Conservation (phyloP, 2,113 vertebrate genomes). For the Etheostoma spectabile region DNA sequence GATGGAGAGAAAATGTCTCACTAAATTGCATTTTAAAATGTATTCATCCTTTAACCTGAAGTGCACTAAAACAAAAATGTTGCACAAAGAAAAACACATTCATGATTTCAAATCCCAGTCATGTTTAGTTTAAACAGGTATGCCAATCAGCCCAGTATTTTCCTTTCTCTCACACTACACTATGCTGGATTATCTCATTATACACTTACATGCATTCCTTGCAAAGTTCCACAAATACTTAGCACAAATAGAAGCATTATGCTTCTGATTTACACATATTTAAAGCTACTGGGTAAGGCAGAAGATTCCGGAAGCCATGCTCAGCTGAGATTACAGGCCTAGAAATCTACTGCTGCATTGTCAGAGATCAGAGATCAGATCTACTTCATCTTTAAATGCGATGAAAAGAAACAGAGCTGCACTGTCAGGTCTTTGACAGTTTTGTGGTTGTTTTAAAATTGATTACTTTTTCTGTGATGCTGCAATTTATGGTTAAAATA, state of each 20-base stretch:
- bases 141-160: not conserved
- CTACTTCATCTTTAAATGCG: slow-evolving; percentile 9
- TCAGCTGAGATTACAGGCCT: slow-evolving; percentile 36
- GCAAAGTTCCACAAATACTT: slow-evolving; percentile 14
- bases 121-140: not conserved
- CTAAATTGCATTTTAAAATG: not conserved
- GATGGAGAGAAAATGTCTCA: not conserved
- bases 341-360: slow-evolving; percentile 5
- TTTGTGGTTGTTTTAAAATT: slow-evolving; percentile 4
- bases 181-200: not conserved
- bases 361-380: slow-evolving; percentile 29
- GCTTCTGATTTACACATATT: slow-evolving; percentile 54
- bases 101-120: not conserved
- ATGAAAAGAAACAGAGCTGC: slow-evolving; percentile 21
- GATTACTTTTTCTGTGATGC: not conserved
- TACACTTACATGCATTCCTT: slow-evolving; percentile 20
- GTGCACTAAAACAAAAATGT: not conserved
- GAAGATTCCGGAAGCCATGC: slow-evolving; percentile 5
- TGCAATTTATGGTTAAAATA: not conserved
- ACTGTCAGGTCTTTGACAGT: not conserved
- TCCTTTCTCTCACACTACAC: not conserved
- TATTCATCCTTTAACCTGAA: not conserved
- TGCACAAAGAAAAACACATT: too few relatives aligned
- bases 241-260: not conserved
- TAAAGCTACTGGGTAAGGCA: not conserved